A percentile compares a stretch with the other conserved stretches of the same genome.
Evolutionary conservation across 2,113 vertebrate genomes (phyloP).

Genomic region (Globicephala melas): DNA sequence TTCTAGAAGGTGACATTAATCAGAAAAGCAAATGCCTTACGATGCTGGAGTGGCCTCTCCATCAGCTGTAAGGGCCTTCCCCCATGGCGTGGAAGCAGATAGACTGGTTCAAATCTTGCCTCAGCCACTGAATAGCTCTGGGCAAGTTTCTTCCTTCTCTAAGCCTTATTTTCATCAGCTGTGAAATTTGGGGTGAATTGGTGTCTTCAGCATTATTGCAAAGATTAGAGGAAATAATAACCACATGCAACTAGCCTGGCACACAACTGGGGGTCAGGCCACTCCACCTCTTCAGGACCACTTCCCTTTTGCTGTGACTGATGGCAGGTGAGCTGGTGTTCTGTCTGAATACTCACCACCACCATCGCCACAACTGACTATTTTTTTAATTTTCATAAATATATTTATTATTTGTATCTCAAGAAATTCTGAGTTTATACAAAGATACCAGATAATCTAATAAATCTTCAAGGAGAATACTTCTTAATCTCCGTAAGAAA

Average conservation of each 20-base stretch:
- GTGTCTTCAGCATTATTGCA: not conserved
- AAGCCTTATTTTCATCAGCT: not conserved
- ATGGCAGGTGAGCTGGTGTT: not conserved
- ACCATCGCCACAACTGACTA: not conserved
- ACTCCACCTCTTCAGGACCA: not conserved
- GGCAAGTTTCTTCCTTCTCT: not conserved
- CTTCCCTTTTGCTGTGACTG: not conserved
- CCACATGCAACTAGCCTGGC: not conserved
- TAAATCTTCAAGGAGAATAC: not conserved
- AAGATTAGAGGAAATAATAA: not conserved
- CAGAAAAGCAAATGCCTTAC: not conserved
- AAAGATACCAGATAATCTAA: not conserved
- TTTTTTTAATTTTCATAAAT: not conserved
- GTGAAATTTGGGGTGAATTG: not conserved
- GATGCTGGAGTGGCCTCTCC: not conserved
- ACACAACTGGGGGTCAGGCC: rapidly evolving
- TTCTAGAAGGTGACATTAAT: not conserved
- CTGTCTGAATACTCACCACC: not conserved
- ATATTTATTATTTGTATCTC: slow-evolving; percentile 4
- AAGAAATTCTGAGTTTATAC: slow-evolving; percentile 22
- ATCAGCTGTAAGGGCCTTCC: not conserved
- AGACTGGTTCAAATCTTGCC: not conserved
- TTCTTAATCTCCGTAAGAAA: not conserved
- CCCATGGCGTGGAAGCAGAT: not conserved
- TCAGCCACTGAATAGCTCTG: not conserved